A percentile compares a stretch with the other conserved stretches of the same genome.
Conservation (phyloP, 2,888 invertebrate species). For the Leptopilina myrica region DNA sequence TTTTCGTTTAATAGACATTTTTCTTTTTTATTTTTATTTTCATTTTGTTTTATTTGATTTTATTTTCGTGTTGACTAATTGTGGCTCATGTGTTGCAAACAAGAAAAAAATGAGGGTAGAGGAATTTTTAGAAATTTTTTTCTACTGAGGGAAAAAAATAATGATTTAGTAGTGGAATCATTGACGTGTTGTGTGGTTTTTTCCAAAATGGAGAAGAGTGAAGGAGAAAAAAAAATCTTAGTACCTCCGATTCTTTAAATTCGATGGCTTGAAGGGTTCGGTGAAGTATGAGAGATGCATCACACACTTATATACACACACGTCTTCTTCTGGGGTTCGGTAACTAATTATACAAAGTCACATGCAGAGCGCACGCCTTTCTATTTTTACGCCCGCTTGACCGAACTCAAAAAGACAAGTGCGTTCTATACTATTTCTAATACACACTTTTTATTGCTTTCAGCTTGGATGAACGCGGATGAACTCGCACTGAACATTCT, state of each 20-base stretch:
- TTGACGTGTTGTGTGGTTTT: conserved; percentile 36
- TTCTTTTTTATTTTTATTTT: too few species aligned
- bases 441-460: conserved; percentile 32
- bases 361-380: conserved; percentile 74
- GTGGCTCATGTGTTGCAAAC: neutral
- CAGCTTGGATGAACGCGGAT: conserved; percentile 15
- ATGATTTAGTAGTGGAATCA: conserved; percentile 14
- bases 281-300: conserved; percentile 64
- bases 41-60: neutral
- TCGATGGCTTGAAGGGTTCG: conserved; percentile 56
- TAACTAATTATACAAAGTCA: conserved; percentile 75
- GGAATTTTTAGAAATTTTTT: conserved; percentile 20
- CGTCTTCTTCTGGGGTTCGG: conserved; percentile 63
- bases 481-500: neutral
- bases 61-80: neutral
- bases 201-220: too few species aligned
- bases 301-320: conserved; percentile 35
- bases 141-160: neutral
- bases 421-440: conserved; percentile 51
- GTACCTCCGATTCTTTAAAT: conserved; percentile 56
- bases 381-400: conserved; percentile 73
- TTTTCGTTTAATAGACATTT: neutral
- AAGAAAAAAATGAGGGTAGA: neutral
- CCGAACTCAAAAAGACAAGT: conserved; percentile 70
- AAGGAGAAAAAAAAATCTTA: conserved; percentile 46